Conservation (phyloP, 2,113 vertebrate genomes). For the Peromyscus maniculatus region DNA sequence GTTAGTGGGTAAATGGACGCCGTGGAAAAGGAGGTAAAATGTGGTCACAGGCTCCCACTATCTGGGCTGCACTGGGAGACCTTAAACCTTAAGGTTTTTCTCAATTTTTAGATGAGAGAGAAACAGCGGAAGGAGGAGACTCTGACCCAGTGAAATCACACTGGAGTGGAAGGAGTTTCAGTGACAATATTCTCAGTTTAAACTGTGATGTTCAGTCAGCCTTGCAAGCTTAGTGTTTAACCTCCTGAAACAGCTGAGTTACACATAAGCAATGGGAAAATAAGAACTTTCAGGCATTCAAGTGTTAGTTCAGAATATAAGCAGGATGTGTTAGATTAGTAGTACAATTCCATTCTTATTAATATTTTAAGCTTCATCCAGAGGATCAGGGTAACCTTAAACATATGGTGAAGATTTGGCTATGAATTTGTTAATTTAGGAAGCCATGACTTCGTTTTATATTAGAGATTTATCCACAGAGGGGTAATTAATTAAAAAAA, state of each 20-base stretch:
- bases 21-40: constrained; percentile 30
- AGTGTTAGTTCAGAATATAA: not conserved
- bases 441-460: constrained; percentile 7
- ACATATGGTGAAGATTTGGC: not conserved
- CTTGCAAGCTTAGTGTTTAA: not conserved
- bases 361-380: not conserved
- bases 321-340: not conserved
- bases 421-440: not conserved
- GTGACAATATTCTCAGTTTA: not conserved
- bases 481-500: not conserved
- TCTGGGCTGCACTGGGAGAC: not conserved
- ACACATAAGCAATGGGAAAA: not conserved
- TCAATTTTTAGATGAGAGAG: constrained; percentile 17
- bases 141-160: not conserved
- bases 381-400: not conserved
- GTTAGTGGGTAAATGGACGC: not conserved
- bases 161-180: not conserved
- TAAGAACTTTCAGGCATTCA: not conserved
- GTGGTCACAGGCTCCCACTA: not conserved
- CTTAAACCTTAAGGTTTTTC: not conserved
- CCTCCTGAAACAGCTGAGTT: constrained; percentile 2
- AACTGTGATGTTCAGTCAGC: not conserved
- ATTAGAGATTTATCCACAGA: not conserved
- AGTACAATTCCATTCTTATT: not conserved
- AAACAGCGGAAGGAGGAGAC: not conserved